Evolutionary conservation across 2,888 invertebrate species (phyloP), one percentile per base, ranked within the genome.

Genomic region (Papilio gigon): DNA sequence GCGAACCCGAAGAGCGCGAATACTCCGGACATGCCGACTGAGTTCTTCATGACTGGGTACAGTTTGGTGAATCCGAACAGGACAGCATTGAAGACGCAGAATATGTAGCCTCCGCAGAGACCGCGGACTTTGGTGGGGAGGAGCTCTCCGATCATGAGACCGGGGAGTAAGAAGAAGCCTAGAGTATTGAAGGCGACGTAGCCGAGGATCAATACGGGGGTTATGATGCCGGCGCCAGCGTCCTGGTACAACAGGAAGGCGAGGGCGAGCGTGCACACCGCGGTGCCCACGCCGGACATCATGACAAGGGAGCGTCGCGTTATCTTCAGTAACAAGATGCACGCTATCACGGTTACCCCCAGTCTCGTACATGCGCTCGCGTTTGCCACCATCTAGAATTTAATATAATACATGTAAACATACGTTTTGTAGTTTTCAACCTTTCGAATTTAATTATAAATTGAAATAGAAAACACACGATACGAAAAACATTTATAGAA

Each of bases 151-250:
- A 95, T 93, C 94, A 96, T 94, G 33, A 96, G 93, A 20, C 95
- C 95, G 0, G 96, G 96, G 72, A 96, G 91, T 1, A 95, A 93
- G 93, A 96, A 94, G 78, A 96, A 93, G 2, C 95, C 95, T 37
- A 95, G 81, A 0, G 96, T 96, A 81, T 96, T 96, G 74, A 94
- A 93, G 6, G 94, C 95, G 20, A 96, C 95, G 82, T 96, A 96
- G 40, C 93, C 81, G n/a, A 96, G 84, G 2, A 96, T 90, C 65
- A 92, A 84, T 0, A 79, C 71, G 0, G 90, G 87, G 0, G 85
- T 82, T 0, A 82, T 67, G 65, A 84, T 37, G 42, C 88, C 89
- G 9, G 78, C 66, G 65, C 81, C 83, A 6, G 77, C 77, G 0
- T 87, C 89, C 22, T 80, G 80, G 1, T 78, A 71, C 35, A 92